Base-by-base conservation (phyloP, 2,113 vertebrate genomes). In the Echinops telfairi region DNA sequence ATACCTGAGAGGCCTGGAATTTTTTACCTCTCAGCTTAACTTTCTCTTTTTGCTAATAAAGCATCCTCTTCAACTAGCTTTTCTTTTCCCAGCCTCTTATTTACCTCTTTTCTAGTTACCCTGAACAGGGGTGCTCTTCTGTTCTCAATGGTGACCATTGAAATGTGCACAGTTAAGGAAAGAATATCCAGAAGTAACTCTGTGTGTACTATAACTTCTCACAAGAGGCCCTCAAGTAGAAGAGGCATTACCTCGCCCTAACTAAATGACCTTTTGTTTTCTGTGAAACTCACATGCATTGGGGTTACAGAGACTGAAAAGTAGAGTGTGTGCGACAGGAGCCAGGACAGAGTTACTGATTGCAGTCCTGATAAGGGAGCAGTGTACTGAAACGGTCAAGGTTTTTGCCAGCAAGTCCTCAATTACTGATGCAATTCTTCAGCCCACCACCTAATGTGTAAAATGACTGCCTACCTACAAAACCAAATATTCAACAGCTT, bases 101-200 rank as follows among this genome's bases (percentile, higher is more conserved):
- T 66, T 62, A 19, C 62, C 31, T 76, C 40, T 82, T 78, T 92
- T 68, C 36, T 15, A 73, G 84, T 64, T 15, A 38, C 36, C 47
- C 29, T 33, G 70, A 77, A n/a, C 36, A 19, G 2, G 29, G 79
- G 14, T 14, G 25, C 33, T 66, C 82, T 57, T 90, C 29, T 16
- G 19, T 80, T 73, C 57, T 82, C 58, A 29, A 1, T 31, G 79
- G 15, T 15, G 43, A 27, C 58, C 38, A 33, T 33, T 8, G 20
- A 62, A 76, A 73, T 31, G 53, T 60, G 68, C 31, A 22, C 36
- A 58, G 60, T 58, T 66, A 31, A 75, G n/a, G 47, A 36, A 89
- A 68, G 4, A 22, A 64, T 64, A 64, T 81, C 64, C 27, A 80
- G 64, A 89, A 82, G 78, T 79, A 88, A 91, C 73, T 71, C 62